These are phyloP conservation scores for Listronotus bonariensis DNA, from an alignment of 1,140 invertebrate species.

Conservation along the genomic window DNA sequence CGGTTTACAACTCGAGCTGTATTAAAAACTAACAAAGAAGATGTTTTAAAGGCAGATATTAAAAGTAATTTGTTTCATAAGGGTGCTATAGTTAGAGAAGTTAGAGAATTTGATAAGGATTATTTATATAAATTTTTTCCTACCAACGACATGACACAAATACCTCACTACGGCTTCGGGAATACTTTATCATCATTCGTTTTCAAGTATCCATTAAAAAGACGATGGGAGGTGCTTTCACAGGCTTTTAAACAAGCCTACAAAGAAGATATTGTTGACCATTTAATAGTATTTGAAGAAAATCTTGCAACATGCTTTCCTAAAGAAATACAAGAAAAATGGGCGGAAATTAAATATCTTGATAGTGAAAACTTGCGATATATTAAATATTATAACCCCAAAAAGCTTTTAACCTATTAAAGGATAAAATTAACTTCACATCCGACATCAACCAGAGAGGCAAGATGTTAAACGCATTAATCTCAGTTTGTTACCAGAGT, in stretches of 20 bases:
- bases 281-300: constrained; percentile 5
- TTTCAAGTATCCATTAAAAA: constrained; percentile 14
- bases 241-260: constrained; percentile 7
- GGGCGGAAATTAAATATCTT: constrained; percentile 11
- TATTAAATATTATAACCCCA: not conserved
- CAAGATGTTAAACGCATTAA: not conserved
- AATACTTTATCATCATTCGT: not conserved
- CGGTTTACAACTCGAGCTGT: constrained; percentile 13
- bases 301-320: constrained; percentile 7
- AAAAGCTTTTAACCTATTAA: constrained; percentile 14
- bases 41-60: constrained; percentile 8
- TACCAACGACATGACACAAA: not conserved
- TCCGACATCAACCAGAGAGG: not conserved
- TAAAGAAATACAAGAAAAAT: constrained; percentile 5
- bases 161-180: not conserved
- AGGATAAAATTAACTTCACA: constrained; percentile 21
- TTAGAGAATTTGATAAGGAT: constrained; percentile 18
- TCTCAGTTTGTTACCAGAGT: constrained; percentile 8
- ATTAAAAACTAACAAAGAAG: constrained; percentile 7
- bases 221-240: constrained; percentile 10
- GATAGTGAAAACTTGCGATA: not conserved
- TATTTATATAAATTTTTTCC: constrained; percentile 18
- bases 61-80: not conserved
- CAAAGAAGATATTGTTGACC: constrained; percentile 13
- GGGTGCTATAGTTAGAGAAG: not conserved